These are phyloP conservation scores for Xiphophorus hellerii DNA, from an alignment of 2,113 vertebrate species.

Conservation along the genomic window DNA sequence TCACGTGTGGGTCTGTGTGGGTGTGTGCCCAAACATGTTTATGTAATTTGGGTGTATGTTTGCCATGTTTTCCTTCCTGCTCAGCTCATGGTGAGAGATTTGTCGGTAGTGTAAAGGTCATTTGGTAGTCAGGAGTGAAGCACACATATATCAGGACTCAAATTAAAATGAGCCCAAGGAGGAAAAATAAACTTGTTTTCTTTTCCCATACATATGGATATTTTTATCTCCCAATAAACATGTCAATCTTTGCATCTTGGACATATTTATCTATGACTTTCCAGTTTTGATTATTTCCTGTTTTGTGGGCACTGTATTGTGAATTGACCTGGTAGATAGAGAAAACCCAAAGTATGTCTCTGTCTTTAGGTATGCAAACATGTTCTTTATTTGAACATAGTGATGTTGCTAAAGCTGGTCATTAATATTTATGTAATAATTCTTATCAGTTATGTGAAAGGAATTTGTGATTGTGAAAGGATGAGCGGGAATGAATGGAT, in stretches of 20 bases:
- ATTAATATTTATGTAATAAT: too few relatives aligned
- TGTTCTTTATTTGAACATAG: background rate
- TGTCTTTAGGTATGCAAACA: background rate
- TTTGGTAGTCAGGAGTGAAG: slow-evolving; percentile 26
- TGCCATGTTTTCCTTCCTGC: slow-evolving; percentile 53
- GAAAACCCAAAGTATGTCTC: background rate
- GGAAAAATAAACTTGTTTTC: background rate
- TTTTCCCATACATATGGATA: background rate
- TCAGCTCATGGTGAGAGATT: slow-evolving; percentile 28
- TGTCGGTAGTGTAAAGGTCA: slow-evolving; percentile 39
- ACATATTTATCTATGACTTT: background rate
- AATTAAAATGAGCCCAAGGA: background rate
- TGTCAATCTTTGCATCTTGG: background rate
- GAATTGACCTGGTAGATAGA: background rate
- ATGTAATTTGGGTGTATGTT: slow-evolving; percentile 40
- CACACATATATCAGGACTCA: background rate
- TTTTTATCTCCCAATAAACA: background rate
- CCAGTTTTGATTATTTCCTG: background rate
- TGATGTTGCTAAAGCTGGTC: too few relatives aligned
- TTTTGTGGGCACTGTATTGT: background rate
- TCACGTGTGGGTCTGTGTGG: slow-evolving; percentile 17
- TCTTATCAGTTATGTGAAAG: too few relatives aligned
- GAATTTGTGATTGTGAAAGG: too few relatives aligned
- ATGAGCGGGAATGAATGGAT: too few relatives aligned
- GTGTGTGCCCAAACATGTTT: slow-evolving; percentile 36